Conservation (phyloP, 2,888 invertebrate genomes). For the Phyllotreta cruciferae region DNA sequence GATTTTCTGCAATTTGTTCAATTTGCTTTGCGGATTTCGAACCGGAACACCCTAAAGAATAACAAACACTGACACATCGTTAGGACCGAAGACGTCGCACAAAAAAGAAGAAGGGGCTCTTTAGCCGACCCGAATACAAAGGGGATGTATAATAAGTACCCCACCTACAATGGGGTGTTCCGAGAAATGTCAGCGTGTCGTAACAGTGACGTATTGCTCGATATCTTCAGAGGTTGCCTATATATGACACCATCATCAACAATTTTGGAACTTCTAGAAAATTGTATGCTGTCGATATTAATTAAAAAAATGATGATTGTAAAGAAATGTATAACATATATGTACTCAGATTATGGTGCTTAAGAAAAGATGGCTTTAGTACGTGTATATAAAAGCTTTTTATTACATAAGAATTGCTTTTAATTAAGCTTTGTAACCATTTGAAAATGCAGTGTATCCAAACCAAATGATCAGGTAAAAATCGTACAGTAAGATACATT, state of each 20-base stretch:
- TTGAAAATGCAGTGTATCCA: no score
- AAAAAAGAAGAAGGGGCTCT: no score
- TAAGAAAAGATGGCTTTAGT: no score
- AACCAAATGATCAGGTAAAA: no score
- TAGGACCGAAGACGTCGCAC: slow-evolving; percentile 26
- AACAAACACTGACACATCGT: slow-evolving; percentile 54
- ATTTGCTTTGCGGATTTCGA: slow-evolving; percentile 47
- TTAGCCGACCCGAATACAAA: slow-evolving; percentile 5
- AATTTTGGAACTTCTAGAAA: no score
- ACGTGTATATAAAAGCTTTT: no score
- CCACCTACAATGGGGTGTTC: slow-evolving; percentile 44
- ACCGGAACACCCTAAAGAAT: slow-evolving; percentile 55
- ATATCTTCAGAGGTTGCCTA: slow-evolving; percentile 44
- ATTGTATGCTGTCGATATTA: no score
- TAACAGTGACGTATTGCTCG: slow-evolving; percentile 51
- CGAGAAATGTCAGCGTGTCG: slow-evolving; percentile 43
- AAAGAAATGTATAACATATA: no score
- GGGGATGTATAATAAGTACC: slow-evolving; percentile 35
- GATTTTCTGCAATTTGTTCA: slow-evolving; percentile 47
- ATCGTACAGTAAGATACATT: no score
- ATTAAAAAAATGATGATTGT: no score
- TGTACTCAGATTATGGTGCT: no score
- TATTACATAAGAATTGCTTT: no score
- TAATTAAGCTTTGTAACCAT: background rate
- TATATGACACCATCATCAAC: slow-evolving; percentile 5